These are phyloP conservation scores for Kuschelorhynchus macadamiae DNA, from an alignment of 2,888 invertebrate genomes.

Conservation along the genomic window DNA sequence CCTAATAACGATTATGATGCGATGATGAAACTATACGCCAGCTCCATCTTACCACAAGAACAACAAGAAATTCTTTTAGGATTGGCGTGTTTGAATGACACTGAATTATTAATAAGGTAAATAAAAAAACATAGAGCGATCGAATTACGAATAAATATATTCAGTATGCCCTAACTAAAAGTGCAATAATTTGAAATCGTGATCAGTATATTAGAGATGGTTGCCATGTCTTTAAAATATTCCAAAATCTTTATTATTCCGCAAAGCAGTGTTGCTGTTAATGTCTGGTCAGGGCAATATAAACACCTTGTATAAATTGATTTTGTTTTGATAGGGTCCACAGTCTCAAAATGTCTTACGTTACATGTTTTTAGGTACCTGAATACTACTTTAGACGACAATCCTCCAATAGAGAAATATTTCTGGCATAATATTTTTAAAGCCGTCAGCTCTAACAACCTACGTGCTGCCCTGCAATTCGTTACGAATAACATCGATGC, in stretches of 20 bases:
- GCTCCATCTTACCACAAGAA: slow-evolving; percentile 18
- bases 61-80: slow-evolving; percentile 1
- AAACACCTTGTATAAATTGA: too few relatives aligned
- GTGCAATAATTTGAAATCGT: too few relatives aligned
- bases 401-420: slow-evolving; percentile 6
- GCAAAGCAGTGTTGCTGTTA: too few relatives aligned
- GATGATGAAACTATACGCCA: slow-evolving; percentile 4
- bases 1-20: slow-evolving; percentile 45
- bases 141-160: too few relatives aligned
- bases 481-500: slow-evolving; percentile 1
- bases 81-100: slow-evolving; percentile 1
- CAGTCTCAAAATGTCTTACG: too few relatives aligned
- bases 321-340: too few relatives aligned
- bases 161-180: too few relatives aligned
- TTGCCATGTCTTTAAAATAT: too few relatives aligned
- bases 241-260: too few relatives aligned
- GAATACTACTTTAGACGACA: not conserved
- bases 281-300: too few relatives aligned
- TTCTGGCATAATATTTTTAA: slow-evolving; percentile 7
- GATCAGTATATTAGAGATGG: too few relatives aligned
- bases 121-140: not conserved
- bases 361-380: slow-evolving; percentile 10
- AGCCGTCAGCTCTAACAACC: not conserved
- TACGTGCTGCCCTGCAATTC: slow-evolving; percentile 7
- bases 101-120: slow-evolving; percentile 18